Conservation (phyloP, 1,140 invertebrate genomes). For the Choristoneura fumiferana region DNA sequence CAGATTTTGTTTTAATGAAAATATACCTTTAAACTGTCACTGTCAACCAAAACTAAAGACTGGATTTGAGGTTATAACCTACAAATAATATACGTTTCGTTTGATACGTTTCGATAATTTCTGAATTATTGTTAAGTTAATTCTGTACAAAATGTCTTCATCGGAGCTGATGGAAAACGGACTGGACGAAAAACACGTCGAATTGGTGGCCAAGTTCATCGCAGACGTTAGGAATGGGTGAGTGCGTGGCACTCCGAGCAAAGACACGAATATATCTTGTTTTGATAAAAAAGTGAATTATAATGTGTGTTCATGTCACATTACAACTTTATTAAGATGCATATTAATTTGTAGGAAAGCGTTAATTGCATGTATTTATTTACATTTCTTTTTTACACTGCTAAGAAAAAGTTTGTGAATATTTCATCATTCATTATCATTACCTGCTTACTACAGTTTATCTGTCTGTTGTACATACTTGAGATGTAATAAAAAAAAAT, state of each 20-base stretch:
- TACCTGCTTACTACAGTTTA: not conserved
- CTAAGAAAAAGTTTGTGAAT: no score
- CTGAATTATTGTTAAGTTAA: no score
- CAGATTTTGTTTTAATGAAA: no score
- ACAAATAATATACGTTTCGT: no score
- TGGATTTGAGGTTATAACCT: no score
- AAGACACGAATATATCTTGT: not conserved
- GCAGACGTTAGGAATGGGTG: slow-evolving; percentile 47
- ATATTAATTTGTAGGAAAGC: not conserved
- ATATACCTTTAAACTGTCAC: no score
- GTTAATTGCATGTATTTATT: not conserved
- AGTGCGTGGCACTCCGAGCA: slow-evolving; percentile 15
- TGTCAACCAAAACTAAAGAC: no score
- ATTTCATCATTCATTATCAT: no score
- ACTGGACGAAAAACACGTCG: slow-evolving; percentile 49
- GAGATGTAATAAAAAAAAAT: no score
- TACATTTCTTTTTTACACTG: no score
- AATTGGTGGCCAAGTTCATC: slow-evolving; percentile 53
- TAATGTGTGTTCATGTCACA: not conserved
- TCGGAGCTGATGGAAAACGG: slow-evolving; percentile 40
- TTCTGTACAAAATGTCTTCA: slow-evolving; percentile 34
- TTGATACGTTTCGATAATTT: no score
- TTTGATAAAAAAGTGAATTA: not conserved
- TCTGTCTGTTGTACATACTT: no score
- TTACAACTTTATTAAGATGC: not conserved